Percentiles rank a stretch among this genome's conserved stretches.
These are phyloP conservation scores for Morpho achilles DNA, from an alignment of 2,888 invertebrate genomes.

Conservation along the genomic window DNA sequence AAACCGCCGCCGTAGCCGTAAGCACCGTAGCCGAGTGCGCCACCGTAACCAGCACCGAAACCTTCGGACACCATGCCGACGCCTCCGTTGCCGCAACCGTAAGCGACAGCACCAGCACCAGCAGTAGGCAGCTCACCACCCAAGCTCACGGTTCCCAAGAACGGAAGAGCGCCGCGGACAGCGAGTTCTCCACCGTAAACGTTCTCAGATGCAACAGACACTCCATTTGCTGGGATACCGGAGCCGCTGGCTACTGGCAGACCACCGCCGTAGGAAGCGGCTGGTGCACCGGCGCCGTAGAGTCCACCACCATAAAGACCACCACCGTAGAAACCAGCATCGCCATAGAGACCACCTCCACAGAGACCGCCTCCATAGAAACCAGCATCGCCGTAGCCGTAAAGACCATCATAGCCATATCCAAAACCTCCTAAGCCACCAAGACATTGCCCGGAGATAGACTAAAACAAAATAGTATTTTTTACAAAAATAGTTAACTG, in stretches of 20 bases:
- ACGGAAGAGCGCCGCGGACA: slow-evolving; percentile 30
- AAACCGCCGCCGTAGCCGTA: slow-evolving; percentile 2
- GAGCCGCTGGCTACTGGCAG: slow-evolving; percentile 34
- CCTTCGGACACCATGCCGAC: slow-evolving; percentile 27
- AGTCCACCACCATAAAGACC: slow-evolving; percentile 2
- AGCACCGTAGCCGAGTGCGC: slow-evolving; percentile 28
- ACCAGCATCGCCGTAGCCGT: slow-evolving; percentile 13
- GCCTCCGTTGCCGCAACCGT: slow-evolving; percentile 31
- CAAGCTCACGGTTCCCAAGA: slow-evolving; percentile 19
- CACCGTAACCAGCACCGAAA: slow-evolving; percentile 25
- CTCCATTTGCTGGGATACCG: slow-evolving; percentile 34
- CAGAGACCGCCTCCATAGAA: neutral
- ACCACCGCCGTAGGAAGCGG: slow-evolving; percentile 27
- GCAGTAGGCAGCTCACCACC: slow-evolving; percentile 30
- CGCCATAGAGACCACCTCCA: slow-evolving; percentile 14
- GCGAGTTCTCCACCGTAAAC: slow-evolving; percentile 36
- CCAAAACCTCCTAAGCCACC: slow-evolving; percentile 5
- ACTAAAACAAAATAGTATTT: slow-evolving; percentile 9
- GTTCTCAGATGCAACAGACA: slow-evolving; percentile 42
- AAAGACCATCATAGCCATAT: slow-evolving; percentile 16
- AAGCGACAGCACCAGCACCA: slow-evolving; percentile 31
- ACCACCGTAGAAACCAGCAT: slow-evolving; percentile 7
- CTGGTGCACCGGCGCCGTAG: neutral
- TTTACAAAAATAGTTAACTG: too few species aligned
- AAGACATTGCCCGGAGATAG: slow-evolving; percentile 20